A percentile compares a stretch with the other conserved stretches of the same genome.
These are phyloP conservation scores for Eurystomus gularis DNA, from an alignment of 2,113 vertebrate genomes.

Conservation along the genomic window DNA sequence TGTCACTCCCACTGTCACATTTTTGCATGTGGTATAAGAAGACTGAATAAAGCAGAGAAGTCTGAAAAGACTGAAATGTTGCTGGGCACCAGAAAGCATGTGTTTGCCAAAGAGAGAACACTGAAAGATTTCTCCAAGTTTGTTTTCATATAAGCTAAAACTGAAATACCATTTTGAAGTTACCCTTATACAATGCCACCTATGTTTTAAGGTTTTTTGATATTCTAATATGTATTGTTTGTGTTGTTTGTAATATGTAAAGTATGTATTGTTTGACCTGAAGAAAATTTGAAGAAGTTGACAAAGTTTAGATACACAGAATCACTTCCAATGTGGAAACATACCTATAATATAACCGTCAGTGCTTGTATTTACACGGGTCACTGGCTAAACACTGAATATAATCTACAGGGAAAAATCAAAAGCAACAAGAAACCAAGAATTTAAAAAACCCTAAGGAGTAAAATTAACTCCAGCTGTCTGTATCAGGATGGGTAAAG, in stretches of 20 bases:
- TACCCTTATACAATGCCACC: background rate
- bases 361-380: background rate
- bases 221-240: background rate
- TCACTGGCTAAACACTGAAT: background rate
- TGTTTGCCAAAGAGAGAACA: background rate
- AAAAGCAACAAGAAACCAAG: background rate
- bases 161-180: background rate
- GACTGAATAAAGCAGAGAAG: background rate
- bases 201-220: background rate
- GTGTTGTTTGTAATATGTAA: too few species aligned
- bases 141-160: background rate
- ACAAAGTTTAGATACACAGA: background rate
- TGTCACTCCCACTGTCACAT: background rate
- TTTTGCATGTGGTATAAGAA: background rate
- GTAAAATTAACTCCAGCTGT: background rate
- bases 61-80: background rate
- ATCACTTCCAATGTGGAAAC: background rate
- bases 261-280: background rate
- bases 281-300: background rate
- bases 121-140: background rate
- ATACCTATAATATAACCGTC: background rate
- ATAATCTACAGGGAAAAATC: background rate
- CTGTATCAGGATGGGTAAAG: background rate
- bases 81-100: background rate
- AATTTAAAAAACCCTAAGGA: background rate